Evolutionary conservation across 1,140 invertebrate genomes (phyloP).

Genomic region (Drosophila dunni): DNA sequence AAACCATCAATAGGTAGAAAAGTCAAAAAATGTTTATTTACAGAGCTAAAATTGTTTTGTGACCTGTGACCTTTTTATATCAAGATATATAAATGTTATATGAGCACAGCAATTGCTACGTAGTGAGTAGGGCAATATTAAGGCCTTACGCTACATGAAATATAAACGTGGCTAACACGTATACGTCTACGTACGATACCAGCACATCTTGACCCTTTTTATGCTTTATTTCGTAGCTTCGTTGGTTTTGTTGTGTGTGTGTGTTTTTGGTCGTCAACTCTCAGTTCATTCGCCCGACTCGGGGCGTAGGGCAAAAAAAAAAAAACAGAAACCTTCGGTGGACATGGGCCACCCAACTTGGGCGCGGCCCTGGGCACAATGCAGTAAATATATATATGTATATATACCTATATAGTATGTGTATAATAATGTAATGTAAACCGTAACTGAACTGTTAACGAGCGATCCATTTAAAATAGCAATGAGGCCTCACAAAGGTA

Average conservation of each 20-base stretch:
- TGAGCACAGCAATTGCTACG: neutral
- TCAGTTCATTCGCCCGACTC: slow-evolving; percentile 63
- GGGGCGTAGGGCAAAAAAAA: no score
- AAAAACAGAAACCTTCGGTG: no score
- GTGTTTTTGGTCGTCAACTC: slow-evolving; percentile 5
- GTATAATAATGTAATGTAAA: slow-evolving; percentile 41
- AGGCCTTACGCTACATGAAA: neutral
- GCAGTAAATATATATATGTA: slow-evolving; percentile 54
- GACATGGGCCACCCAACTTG: slow-evolving; percentile 31
- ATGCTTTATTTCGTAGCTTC: slow-evolving; percentile 19
- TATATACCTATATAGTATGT: slow-evolving; percentile 14
- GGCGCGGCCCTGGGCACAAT: slow-evolving; percentile 41
- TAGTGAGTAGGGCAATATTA: neutral
- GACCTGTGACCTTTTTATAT: no score
- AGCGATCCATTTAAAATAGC: slow-evolving; percentile 53
- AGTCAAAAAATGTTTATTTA: no score
- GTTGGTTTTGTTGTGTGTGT: neutral
- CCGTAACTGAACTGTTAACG: slow-evolving; percentile 49
- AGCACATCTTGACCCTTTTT: slow-evolving; percentile 60
- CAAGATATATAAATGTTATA: neutral
- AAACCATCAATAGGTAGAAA: no score
- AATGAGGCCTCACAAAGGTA: slow-evolving; percentile 23
- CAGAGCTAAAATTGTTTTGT: no score
- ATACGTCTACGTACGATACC: neutral
- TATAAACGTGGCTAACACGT: slow-evolving; percentile 2